Base-by-base conservation (phyloP, 2,888 invertebrate genomes). In the Noctua janthina region DNA sequence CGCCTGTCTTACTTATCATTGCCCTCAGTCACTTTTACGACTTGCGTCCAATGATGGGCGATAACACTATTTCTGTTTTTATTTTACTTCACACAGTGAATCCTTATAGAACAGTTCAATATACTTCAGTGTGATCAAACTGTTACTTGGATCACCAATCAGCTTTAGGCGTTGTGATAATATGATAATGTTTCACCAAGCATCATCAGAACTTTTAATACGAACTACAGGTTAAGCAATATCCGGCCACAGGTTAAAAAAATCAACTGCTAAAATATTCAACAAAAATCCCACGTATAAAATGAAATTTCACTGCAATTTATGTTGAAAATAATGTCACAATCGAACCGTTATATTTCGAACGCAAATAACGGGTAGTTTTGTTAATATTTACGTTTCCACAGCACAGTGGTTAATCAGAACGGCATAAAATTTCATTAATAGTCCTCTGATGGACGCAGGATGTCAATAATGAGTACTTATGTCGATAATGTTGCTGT, bases 371-470 rank as follows among this genome's bases (percentile, higher is more conserved):
- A 75, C 74, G 54, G 73, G 23, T n/a, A 59, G 51, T 70, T 85
- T 71, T 68, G 59, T 79, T 66, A 77, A 43, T 87, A 70, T 85
- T 68, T 75, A 87, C 66, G 46, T 69, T 83, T 77, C 69, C 69
- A 67, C 69, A 69, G 69, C 77, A 46, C 75, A 74, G 39, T 64
- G 35, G 70, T 66, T 79, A 74, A 77, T 82, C 75, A 82, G 77
- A 66, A 73, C 76, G 75, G 39, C 75, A 76, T 79, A 76, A 76
- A 84, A 81, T 86, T 81, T 84, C 67, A 79, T 76, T 85, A 68
- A 54, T 51, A 68, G 70, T 64, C 17, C 67, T 75, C 75, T 76
- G 82, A 77, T 75, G 82, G 75, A 75, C 62, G 15, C 85, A 87
- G 85, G 75, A 79, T 82, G 68, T 64, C 59, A 73, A 59, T 56